Evolutionary conservation across 2,113 vertebrate genomes (phyloP), one percentile per base, ranked within the genome.

Genomic region (Reinhardtius hippoglossoides): DNA sequence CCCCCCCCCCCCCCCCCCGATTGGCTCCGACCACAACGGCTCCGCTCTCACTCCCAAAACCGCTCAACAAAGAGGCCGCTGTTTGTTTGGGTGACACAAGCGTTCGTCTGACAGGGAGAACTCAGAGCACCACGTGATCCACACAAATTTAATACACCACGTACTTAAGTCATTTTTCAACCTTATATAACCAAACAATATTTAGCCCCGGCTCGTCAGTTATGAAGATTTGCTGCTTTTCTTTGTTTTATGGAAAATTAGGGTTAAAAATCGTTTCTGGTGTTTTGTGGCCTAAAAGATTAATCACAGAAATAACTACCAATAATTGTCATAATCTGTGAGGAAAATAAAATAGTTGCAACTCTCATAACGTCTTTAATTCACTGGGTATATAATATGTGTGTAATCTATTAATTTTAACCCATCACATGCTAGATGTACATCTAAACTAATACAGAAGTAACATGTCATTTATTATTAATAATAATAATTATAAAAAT

Each of bases 51-150:
- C 63, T 72, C 65, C 84, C 81, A 66, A 84, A 82, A 85, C 42
- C 67, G 61, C 13, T 0, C 26, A 78, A 94, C 94, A 95, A 95
- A 94, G 91, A 83, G 60, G 78, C 71, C 13, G 81, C 91, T 94
- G 93, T 95, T 65, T 70, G 70, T 71, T 48, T 14, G 68, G 63
- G 74, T 87, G 85, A 92, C 78, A 92, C 83, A 80, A 90, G 76
- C 57, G 78, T 88, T 82, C 42, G 67, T 71, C 75, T 80, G 62
- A 50, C 80, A 82, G 67, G 79, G 35, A n/a, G 50, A 5, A 3
- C 50, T 3, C 50, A 20, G 50, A 54, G 50, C 20, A n/a, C 50
- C 7, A n/a, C 6, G 20, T 54, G 18, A 54, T n/a, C 50, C 8
- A 21, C 50, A 21, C 0, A n/a, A n/a, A 21, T 20, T n/a, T 54